Conservation (phyloP, 2,797 vertebrate species). For the Cossypha polioptera region DNA sequence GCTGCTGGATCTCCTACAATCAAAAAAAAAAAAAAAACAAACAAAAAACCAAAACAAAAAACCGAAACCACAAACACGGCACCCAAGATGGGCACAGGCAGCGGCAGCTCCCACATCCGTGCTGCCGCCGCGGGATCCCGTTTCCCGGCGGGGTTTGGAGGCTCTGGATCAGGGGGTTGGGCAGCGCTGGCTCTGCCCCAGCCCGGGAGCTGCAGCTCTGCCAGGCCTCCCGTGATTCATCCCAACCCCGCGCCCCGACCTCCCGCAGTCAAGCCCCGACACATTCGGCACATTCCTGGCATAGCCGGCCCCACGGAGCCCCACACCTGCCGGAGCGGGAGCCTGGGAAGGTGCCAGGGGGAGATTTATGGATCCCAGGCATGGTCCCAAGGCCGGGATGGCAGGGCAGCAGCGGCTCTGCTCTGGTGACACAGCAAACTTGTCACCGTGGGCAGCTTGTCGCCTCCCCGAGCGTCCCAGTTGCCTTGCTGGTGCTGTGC, state of each 20-base stretch:
- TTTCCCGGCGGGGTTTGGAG: neutral
- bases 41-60: neutral
- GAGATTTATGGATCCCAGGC: neutral
- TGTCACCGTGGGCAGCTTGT: neutral
- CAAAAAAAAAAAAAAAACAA: neutral
- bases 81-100: accelerated
- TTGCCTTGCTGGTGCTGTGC: neutral
- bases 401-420: neutral
- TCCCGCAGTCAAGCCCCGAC: constrained; percentile 66
- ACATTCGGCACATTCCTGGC: constrained; percentile 66
- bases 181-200: neutral
- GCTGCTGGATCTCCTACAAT: accelerated
- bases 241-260: neutral
- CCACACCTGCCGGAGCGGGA: neutral
- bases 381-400: accelerated
- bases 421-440: accelerated
- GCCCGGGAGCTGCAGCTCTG: neutral
- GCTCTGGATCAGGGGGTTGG: neutral
- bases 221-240: neutral
- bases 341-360: neutral
- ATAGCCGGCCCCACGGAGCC: neutral
- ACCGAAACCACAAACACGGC: neutral
- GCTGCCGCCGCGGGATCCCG: accelerated
- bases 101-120: accelerated
- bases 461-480: neutral